phyloP scores from a whole-genome alignment of 92 coral and sea anemone species.

The Pocillopora grandis region DNA sequence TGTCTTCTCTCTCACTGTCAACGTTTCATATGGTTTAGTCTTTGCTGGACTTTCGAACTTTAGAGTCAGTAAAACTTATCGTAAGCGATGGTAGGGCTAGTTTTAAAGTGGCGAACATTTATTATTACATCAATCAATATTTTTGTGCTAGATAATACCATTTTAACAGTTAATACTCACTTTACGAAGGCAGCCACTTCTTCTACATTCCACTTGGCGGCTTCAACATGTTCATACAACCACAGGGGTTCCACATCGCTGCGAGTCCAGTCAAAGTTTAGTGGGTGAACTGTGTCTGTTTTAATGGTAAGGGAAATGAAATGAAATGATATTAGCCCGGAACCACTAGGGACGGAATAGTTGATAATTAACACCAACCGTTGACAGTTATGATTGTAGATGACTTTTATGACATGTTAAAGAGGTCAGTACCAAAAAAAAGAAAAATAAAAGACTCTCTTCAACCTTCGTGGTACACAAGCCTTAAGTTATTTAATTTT shows the following conservation, averaged over 20 bases:
- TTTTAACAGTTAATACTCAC: conserved; percentile 41
- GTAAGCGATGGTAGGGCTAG: too few relatives aligned
- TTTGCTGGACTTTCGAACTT: too few relatives aligned
- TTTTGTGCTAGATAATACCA: not conserved
- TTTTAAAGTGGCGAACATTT: not conserved
- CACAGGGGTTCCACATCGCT: conserved; percentile 90
- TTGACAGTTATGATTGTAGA: too few relatives aligned
- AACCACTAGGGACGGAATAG: not conserved
- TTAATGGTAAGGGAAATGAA: not conserved
- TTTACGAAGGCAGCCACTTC: conserved; percentile 89
- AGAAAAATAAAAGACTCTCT: too few relatives aligned
- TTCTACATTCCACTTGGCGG: conserved; percentile 87
- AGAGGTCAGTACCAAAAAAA: too few relatives aligned
- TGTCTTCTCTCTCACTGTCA: too few relatives aligned
- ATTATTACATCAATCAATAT: not conserved
- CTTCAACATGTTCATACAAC: conserved; percentile 95
- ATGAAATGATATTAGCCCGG: not conserved
- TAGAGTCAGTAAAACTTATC: too few relatives aligned
- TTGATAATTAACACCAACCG: not conserved
- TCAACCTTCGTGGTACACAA: too few relatives aligned
- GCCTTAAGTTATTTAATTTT: too few relatives aligned
- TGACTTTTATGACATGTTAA: too few relatives aligned
- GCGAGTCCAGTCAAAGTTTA: conserved; percentile 82
- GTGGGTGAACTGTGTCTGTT: conserved; percentile 71
- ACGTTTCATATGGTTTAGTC: too few relatives aligned